These are phyloP conservation scores for Discoglossus pictus DNA, from an alignment of 2,797 vertebrate genomes.

Conservation along the genomic window DNA sequence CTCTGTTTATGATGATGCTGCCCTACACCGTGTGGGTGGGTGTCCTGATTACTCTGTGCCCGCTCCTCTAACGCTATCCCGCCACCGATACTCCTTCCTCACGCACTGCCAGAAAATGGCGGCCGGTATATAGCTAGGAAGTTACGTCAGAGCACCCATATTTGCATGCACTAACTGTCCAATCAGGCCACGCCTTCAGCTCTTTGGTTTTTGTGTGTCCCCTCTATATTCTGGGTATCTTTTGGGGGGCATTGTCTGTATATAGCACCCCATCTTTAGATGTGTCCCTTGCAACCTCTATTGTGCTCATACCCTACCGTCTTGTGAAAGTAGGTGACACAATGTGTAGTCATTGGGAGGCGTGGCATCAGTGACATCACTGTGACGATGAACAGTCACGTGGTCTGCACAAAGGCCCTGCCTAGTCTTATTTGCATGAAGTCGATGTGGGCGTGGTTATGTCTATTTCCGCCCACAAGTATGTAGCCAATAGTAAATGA, in stretches of 20 bases:
- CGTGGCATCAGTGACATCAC: slow-evolving; percentile 35
- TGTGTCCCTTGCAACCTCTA: neutral
- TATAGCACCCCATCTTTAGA: neutral
- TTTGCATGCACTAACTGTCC: slow-evolving; percentile 78
- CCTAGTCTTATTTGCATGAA: slow-evolving; percentile 57
- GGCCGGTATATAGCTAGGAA: slow-evolving; percentile 84
- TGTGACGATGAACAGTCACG: slow-evolving; percentile 56
- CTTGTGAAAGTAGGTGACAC: slow-evolving; percentile 56
- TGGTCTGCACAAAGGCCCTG: slow-evolving; percentile 54
- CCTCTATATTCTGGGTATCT: neutral
- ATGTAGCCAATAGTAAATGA: slow-evolving; percentile 67
- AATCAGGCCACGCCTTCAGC: slow-evolving; percentile 25
- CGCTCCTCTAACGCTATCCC: neutral
- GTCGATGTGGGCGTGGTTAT: slow-evolving; percentile 65
- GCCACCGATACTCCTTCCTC: slow-evolving; percentile 28
- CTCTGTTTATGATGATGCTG: neutral
- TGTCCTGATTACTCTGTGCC: neutral
- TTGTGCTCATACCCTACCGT: slow-evolving; percentile 12
- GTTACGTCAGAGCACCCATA: slow-evolving; percentile 71
- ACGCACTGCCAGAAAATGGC: slow-evolving; percentile 85
- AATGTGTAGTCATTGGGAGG: slow-evolving; percentile 50
- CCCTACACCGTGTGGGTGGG: slow-evolving; percentile 42
- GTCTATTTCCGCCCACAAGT: slow-evolving; percentile 69
- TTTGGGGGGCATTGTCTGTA: neutral
- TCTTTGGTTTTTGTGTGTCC: slow-evolving; percentile 11